Evolutionary conservation across 35 echinoderm and acorn worm genomes (phyloP), one percentile per base, ranked within the genome.

Genomic region (Strongylocentrotus purpuratus): DNA sequence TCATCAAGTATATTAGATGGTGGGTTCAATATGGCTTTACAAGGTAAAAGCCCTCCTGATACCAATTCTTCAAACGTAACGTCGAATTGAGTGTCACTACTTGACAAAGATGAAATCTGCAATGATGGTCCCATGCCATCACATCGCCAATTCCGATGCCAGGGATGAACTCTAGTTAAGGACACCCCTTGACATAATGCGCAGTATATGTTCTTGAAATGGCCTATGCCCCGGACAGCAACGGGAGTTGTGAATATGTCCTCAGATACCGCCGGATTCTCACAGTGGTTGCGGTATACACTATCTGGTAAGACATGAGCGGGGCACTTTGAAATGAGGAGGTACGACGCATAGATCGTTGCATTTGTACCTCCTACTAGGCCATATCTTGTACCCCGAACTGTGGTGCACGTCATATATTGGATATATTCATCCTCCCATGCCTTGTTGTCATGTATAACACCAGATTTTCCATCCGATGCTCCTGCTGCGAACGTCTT

Each of bases 141-240:
- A 33, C 94, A 95, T 2, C 50, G 22, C 47, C 32, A 22, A 12
- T 87, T 0, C 85, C 4, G 31, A 9, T 10, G 0, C 95, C 95
- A 95, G 3, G 20, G 61, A 0, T 33, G 12, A 25, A 95, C 22
- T 9, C 60, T 31, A 31, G 22, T 13, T 5, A 20, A 61, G 17
- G 88, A 14, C 11, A 96, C 22, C 4, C 93, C 95, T 35, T 96
- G 92, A 59, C 95, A 96, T 15, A 96, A 31, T 17, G 92, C 95
- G 46, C 95, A 96, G 50, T 88, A 94, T 8, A 87, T 58, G 35
- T 96, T 96, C 85, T 88, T 96, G 20, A 94, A 96, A 28, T 96
- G 92, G 17, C 78, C 91, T 18, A 93, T 93, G 17, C 91, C 22
- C 48, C 0, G 14, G 4, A 93, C 91, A 48, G 91, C 31, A 31